These are phyloP conservation scores for Heterodera filipjevi DNA, from an alignment of 2,888 invertebrate genomes.

Conservation along the genomic window DNA sequence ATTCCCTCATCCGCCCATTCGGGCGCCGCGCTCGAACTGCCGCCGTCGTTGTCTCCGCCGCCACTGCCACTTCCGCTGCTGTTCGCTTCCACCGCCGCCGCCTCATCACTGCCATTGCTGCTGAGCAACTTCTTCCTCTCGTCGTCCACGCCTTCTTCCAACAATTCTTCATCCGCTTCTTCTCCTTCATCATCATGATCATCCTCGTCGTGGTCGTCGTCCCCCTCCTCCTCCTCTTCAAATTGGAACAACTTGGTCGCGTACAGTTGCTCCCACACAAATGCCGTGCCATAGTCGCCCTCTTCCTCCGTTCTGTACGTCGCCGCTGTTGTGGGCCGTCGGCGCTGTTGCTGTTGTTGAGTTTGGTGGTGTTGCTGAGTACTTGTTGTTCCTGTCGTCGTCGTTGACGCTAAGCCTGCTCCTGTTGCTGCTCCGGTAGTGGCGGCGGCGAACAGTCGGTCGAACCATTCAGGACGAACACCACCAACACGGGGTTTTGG, in stretches of 20 bases:
- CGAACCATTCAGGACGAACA: background rate
- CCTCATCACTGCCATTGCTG: background rate
- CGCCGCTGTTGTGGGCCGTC: slow-evolving; percentile 12
- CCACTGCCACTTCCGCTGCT: slow-evolving; percentile 12
- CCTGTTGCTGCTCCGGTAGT: background rate
- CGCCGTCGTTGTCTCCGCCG: background rate
- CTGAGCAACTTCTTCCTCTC: background rate
- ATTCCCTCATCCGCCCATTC: slow-evolving; percentile 40
- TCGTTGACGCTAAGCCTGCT: background rate
- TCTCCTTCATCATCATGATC: background rate
- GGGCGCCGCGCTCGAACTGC: slow-evolving; percentile 34
- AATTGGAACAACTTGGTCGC: background rate
- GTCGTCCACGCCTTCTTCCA: background rate
- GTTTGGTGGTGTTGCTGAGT: background rate
- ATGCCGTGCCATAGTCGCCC: background rate
- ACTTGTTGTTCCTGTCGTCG: background rate
- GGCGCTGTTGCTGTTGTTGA: slow-evolving; percentile 4
- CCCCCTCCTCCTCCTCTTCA: background rate
- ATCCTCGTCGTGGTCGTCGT: background rate
- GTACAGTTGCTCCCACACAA: background rate
- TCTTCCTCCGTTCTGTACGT: background rate
- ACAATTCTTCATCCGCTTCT: background rate
- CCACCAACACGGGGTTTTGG: background rate
- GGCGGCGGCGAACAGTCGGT: background rate
- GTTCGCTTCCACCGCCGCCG: background rate